Conservation (phyloP, 2,113 vertebrate genomes). For the Globicephala melas region DNA sequence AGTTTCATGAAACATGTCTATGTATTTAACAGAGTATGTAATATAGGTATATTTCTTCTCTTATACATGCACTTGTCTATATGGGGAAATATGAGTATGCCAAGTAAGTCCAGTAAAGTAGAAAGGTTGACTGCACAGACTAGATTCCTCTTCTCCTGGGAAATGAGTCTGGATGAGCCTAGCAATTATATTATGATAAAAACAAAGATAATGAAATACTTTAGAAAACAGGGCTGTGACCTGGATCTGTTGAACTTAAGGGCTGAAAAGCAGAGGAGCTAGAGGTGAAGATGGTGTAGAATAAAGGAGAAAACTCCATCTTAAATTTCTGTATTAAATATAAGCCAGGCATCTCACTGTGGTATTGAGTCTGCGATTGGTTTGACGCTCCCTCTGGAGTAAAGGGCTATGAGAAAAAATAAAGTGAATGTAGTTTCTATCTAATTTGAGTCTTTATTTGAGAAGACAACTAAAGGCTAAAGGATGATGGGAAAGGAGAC, state of each 20-base stretch:
- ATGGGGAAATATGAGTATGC: neutral
- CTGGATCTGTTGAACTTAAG: neutral
- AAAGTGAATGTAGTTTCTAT: neutral
- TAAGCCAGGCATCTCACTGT: neutral
- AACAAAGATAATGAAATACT: neutral
- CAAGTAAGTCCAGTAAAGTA: neutral
- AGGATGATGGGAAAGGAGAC: neutral
- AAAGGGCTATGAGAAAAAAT: neutral
- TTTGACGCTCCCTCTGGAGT: neutral
- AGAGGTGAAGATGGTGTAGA: neutral
- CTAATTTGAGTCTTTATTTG: neutral
- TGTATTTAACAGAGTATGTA: neutral
- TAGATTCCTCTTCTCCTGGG: neutral
- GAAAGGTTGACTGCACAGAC: neutral
- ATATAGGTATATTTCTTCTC: neutral
- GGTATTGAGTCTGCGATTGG: neutral
- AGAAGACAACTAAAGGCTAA: neutral
- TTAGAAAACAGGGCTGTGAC: neutral
- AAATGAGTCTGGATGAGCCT: neutral
- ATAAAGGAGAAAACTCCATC: neutral
- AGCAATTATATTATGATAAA: neutral
- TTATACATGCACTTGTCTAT: neutral
- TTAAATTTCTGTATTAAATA: neutral
- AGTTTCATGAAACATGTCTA: neutral
- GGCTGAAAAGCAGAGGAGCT: neutral